Percentiles rank a stretch among this genome's conserved stretches.
Evolutionary conservation across 2,113 vertebrate genomes (phyloP).

Genomic region (Halichoeres trimaculatus): DNA sequence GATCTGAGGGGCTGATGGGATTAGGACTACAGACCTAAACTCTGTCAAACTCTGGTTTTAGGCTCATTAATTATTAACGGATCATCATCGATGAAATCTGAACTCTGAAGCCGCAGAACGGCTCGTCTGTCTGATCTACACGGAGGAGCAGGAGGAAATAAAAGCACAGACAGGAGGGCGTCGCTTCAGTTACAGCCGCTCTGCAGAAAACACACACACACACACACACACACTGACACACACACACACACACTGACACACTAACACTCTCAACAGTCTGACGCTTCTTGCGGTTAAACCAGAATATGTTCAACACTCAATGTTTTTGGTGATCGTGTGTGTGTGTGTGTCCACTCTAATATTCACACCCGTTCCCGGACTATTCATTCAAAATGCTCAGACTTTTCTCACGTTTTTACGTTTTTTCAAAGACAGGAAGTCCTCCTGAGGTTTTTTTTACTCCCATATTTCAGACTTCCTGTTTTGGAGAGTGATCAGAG

Average conservation of each 20-base stretch:
- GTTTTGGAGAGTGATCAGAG: no score
- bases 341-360: no score
- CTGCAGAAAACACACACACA: conserved; percentile 6
- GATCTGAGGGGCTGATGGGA: no score
- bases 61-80: conserved; percentile 29
- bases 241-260: conserved; percentile 17
- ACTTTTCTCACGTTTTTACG: no score
- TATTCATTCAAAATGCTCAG: no score
- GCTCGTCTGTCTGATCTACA: conserved; percentile 8
- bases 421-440: no score
- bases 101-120: conserved; percentile 32
- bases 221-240: conserved; percentile 16
- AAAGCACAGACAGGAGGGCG: conserved; percentile 48
- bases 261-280: neutral
- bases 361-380: no score
- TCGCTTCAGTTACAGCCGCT: conserved; percentile 9
- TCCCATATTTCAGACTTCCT: no score
- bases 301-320: neutral
- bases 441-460: no score
- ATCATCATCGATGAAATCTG: conserved; percentile 22
- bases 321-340: neutral
- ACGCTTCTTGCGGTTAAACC: no score
- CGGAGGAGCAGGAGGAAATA: conserved; percentile 16
- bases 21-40: no score
- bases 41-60: neutral